Base-by-base conservation (phyloP, 2,113 vertebrate genomes). In the Sander lucioperca region DNA sequence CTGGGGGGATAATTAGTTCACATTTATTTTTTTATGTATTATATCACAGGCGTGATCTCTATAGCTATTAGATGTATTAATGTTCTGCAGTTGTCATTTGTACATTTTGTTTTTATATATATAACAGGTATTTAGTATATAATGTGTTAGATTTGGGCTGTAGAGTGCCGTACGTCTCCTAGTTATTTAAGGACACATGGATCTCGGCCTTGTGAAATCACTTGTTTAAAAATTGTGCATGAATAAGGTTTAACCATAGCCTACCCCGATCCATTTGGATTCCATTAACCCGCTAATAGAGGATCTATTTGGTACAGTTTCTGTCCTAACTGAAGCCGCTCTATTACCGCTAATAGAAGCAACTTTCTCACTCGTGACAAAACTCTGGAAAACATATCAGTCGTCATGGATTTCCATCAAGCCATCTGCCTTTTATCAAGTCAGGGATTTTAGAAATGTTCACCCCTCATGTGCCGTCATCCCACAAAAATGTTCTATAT, bases 361-460 rank as follows among this genome's bases (percentile, higher is more conserved):
- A 63, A 72, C 85, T 83, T 67, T 79, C 70, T 39, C 21, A 21
- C 69, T 76, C 53, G 79, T 70, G 86, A 91, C 88, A 87, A 83
- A 87, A 79, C 77, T 89, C 86, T 92, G 91, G 83, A 88, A 91
- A 93, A 93, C 73, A 76, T 80, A 92, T 93, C 89, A 87, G 18
- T 56, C 86, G 19, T 84, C 84, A 43, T 90, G 91, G 84, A 81
- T 93, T 93, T 92, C 92, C 68, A 66, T 92, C 92, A 89, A 84
- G 89, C 91, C 94, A 95, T 96, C 95, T 96, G 94, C 83, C 91
- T 96, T 95, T 91, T 91, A 94, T 96, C 94, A 95, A 82, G 85
- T 81, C 73, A 86, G 87, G 69, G 86, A 91, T 94, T 92, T 94
- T 66, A 91, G 85, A 94, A 90, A 91, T 92, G 82, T 89, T 85